Base-by-base conservation (phyloP, 1,140 invertebrate genomes). In the Trigoniulus corallinus region DNA sequence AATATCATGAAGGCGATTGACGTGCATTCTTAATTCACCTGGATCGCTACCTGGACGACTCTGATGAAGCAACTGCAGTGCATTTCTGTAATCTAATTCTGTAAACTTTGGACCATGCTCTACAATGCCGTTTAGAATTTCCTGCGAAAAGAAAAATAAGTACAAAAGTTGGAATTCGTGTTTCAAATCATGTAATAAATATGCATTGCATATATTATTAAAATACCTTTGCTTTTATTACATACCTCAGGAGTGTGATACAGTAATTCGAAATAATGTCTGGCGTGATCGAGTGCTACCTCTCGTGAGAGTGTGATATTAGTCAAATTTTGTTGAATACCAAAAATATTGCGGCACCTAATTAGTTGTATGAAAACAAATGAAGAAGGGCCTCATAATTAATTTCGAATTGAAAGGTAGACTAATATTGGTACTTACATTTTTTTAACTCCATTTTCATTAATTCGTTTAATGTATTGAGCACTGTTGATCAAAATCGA, bases 191-290 rank as follows among this genome's bases (percentile, higher is more conserved):
- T 18, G 12, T 24, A 21, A 24, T 44, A 44, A 40, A 39, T 40
- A 37, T 27, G 13, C 18, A 40, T 26, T 39, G 51, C 23, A 50
- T 41, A 21, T 40, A 48, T 13, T 10, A 24, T 44, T 10, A 44
- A 4, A 20, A 44, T 7, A 44, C 12, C 42, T 7, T 24, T 24
- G 21, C 12, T 44, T 44, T 10, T 4, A 18, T 10, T 24, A 61
- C 64, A 65, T 66, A 82, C 85, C 63, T 92, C 84, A 1, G 84
- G 82, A 34, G 80, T 77, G 54, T 82, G 74, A 58, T 84, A 82
- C 48, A 95, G 80, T 41, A 95, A 69, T 61, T 93, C 86, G 63
- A 86, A 88, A 68, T 91, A 94, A 57, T 84, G 79, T 54, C 84
- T 72, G 0, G 89, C 89, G 63, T 87, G 77, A 68, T 91, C 85